Conservation (phyloP, 2,113 vertebrate species). For the Choloepus hoffmanni region DNA sequence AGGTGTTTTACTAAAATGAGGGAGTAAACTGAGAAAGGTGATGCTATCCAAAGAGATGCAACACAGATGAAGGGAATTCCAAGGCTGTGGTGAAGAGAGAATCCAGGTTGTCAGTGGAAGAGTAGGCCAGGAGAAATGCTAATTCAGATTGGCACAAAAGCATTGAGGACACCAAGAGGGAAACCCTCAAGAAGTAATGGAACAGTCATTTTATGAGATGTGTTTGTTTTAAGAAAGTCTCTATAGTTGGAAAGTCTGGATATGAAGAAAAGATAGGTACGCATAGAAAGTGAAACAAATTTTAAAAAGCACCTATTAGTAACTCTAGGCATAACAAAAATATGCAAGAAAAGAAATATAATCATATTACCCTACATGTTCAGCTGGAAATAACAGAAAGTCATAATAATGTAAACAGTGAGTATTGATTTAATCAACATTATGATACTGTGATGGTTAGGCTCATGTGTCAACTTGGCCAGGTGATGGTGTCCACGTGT, state of each 20-base stretch:
- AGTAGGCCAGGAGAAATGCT: background rate
- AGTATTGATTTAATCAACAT: constrained; percentile 16
- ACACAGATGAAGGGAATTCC: background rate
- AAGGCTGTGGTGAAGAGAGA: background rate
- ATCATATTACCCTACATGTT: background rate
- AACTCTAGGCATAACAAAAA: constrained; percentile 4
- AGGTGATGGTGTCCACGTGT: no score
- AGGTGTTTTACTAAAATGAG: background rate
- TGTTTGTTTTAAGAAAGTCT: constrained; percentile 6
- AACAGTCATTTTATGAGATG: constrained; percentile 34
- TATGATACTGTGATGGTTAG: background rate
- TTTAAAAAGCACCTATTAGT: background rate
- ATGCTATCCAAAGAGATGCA: background rate
- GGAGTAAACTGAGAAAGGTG: background rate
- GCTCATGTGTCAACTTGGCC: no score
- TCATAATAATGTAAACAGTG: background rate
- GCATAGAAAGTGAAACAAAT: background rate
- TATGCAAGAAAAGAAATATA: background rate
- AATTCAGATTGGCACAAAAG: background rate
- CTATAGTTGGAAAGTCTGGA: constrained; percentile 37
- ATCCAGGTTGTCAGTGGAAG: background rate
- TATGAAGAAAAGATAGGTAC: background rate
- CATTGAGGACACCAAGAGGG: background rate
- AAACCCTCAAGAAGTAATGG: constrained; percentile 16
- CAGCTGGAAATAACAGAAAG: constrained; percentile 53